phyloP scores from a whole-genome alignment of 2,113 vertebrate genomes.

The Neodontobutis hainanensis region DNA sequence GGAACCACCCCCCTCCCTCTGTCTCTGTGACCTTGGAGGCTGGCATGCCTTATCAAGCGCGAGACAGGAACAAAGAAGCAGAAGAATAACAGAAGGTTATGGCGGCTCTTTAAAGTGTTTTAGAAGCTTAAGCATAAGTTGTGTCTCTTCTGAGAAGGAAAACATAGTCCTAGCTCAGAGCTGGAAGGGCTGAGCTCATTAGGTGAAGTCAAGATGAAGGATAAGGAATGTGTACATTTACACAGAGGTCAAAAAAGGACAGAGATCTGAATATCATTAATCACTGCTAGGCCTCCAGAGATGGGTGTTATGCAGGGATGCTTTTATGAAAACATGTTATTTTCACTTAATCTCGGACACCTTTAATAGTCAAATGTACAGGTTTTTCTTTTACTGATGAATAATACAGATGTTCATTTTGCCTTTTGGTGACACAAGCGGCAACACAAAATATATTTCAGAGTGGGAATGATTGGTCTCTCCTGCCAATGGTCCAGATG shows the following conservation, averaged over 20 bases:
- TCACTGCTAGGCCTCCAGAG: slow-evolving; percentile 41
- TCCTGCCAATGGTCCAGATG: slow-evolving; percentile 74
- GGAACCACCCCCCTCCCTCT: slow-evolving; percentile 58
- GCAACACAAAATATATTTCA: slow-evolving; percentile 29
- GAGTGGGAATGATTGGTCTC: slow-evolving; percentile 53
- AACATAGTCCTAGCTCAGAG: slow-evolving; percentile 64
- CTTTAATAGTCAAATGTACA: no score
- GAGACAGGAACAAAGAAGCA: slow-evolving; percentile 76
- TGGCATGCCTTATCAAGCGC: slow-evolving; percentile 75
- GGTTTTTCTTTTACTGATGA: no score
- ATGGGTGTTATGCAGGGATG: slow-evolving; percentile 20
- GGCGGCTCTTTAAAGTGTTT: slow-evolving; percentile 76
- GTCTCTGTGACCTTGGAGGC: slow-evolving; percentile 76
- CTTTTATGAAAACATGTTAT: slow-evolving; percentile 1
- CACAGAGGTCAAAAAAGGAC: slow-evolving; percentile 71
- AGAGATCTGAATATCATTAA: slow-evolving; percentile 66
- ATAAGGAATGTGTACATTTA: slow-evolving; percentile 59
- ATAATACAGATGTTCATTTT: no score
- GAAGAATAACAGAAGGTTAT: slow-evolving; percentile 78
- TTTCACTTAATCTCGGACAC: no score
- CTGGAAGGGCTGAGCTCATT: slow-evolving; percentile 62
- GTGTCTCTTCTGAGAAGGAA: slow-evolving; percentile 64
- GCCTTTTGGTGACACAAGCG: slow-evolving; percentile 38
- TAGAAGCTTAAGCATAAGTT: slow-evolving; percentile 70
- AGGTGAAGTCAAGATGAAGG: slow-evolving; percentile 62